phyloP scores from a whole-genome alignment of 2,888 invertebrate species.

The Cephonodes hylas region DNA sequence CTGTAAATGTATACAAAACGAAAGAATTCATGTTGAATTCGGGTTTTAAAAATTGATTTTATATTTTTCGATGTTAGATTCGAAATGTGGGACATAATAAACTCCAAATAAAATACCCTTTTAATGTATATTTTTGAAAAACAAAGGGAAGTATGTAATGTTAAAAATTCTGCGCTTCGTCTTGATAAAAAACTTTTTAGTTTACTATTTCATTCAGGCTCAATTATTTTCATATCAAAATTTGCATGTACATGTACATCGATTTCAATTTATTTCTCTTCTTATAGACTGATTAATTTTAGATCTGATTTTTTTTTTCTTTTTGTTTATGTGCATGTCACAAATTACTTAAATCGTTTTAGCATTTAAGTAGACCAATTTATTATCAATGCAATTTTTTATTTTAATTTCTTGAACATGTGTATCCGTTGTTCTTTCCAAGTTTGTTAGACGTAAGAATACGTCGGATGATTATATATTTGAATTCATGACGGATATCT shows the following conservation, averaged over 20 bases:
- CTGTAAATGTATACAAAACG: background rate
- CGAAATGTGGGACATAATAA: too few species aligned
- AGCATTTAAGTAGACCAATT: conserved; percentile 38
- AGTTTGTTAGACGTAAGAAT: background rate
- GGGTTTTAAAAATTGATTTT: too few species aligned
- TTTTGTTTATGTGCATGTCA: conserved; percentile 12
- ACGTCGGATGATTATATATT: background rate
- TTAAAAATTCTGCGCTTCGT: background rate
- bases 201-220: background rate
- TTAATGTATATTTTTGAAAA: too few species aligned
- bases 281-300: conserved; percentile 32
- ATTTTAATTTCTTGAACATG: background rate
- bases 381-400: conserved; percentile 6
- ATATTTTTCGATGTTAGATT: too few species aligned
- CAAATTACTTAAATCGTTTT: conserved; percentile 15
- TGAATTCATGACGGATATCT: background rate
- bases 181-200: background rate
- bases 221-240: conserved; percentile 9
- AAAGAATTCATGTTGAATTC: too few species aligned
- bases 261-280: conserved; percentile 14
- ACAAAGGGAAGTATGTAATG: too few species aligned
- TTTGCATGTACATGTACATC: background rate
- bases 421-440: background rate
- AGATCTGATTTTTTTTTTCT: conserved; percentile 25
- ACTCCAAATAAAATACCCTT: too few species aligned